Conservation (phyloP, 2,888 invertebrate genomes). For the Strigamia maritima region DNA sequence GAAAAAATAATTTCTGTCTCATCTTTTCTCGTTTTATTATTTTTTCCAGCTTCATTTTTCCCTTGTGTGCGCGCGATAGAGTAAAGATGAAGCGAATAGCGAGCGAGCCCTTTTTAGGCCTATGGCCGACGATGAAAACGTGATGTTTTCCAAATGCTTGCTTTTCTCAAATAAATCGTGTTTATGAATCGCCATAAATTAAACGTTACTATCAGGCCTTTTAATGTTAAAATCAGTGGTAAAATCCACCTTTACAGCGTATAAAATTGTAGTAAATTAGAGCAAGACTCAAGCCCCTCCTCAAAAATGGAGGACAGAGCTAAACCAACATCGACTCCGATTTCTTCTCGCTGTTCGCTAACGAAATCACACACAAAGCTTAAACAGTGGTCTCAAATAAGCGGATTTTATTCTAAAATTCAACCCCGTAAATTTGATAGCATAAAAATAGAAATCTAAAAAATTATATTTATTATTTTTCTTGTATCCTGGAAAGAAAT, state of each 20-base stretch:
- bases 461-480: neutral
- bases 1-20: neutral
- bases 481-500: conserved; percentile 12
- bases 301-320: conserved; percentile 18
- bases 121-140: neutral
- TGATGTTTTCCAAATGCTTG: neutral
- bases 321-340: conserved; percentile 4
- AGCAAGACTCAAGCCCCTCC: conserved; percentile 32
- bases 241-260: conserved; percentile 14
- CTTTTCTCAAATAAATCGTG: neutral
- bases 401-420: conserved; percentile 26
- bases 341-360: neutral
- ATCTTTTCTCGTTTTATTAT: neutral
- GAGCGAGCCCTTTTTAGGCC: neutral
- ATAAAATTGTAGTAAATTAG: conserved; percentile 17
- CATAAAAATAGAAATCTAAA: neutral
- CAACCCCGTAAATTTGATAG: neutral
- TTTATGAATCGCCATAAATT: neutral
- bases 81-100: neutral
- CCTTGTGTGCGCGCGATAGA: neutral
- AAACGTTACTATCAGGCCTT: neutral
- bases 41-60: neutral
- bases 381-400: neutral
- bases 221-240: conserved; percentile 14
- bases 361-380: neutral